A percentile compares a stretch with the other conserved stretches of the same genome.
Evolutionary conservation across 2,797 vertebrate species (phyloP).

Genomic region (Acanthis flammea): DNA sequence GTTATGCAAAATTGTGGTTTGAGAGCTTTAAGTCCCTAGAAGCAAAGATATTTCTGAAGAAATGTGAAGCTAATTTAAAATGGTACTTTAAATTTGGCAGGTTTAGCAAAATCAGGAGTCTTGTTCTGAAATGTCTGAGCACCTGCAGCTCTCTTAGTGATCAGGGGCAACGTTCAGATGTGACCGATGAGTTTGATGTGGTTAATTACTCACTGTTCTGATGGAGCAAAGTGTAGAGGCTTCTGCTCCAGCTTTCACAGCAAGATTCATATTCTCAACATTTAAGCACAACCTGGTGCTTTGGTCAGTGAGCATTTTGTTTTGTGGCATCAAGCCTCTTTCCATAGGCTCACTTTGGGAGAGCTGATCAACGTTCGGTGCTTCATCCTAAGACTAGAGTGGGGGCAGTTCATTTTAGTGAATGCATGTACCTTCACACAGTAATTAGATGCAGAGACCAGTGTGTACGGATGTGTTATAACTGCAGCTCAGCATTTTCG

Average conservation of each 20-base stretch:
- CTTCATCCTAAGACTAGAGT: background rate
- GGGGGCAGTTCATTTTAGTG: background rate
- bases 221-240: background rate
- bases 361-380: background rate
- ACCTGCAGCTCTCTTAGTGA: background rate
- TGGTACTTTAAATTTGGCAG: background rate
- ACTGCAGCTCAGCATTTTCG: background rate
- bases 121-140: background rate
- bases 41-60: background rate
- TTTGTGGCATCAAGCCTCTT: background rate
- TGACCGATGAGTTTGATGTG: background rate
- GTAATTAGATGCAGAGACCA: background rate
- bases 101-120: background rate
- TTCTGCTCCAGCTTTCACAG: background rate
- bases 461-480: background rate
- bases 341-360: background rate
- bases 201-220: background rate
- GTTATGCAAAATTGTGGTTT: background rate
- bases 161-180: accelerated
- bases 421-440: background rate
- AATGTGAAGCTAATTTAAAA: background rate
- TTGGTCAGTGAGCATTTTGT: background rate
- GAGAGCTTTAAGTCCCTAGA: background rate
- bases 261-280: background rate
- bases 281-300: background rate